Evolutionary conservation across 2,797 vertebrate species (phyloP).

Genomic region (Crenichthys baileyi): DNA sequence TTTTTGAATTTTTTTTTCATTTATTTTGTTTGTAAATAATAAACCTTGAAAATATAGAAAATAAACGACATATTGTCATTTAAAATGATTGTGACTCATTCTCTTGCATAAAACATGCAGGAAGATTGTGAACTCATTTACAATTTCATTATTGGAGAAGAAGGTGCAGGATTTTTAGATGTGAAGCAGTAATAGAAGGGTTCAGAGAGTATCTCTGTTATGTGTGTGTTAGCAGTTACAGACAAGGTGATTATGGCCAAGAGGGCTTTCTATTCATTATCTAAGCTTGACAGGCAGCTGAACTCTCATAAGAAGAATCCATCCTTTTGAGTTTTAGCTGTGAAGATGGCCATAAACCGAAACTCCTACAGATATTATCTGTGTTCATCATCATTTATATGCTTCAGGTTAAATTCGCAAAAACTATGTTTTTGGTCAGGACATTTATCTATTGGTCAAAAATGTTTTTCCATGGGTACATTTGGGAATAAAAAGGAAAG

Average conservation of each 20-base stretch:
- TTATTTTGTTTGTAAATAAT: constrained; percentile 88
- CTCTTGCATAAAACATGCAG: constrained; percentile 42
- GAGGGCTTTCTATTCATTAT: constrained; percentile 60
- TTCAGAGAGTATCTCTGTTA: constrained; percentile 11
- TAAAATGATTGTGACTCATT: constrained; percentile 67
- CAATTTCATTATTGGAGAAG: constrained; percentile 16
- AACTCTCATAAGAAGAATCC: neutral
- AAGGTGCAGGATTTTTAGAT: constrained; percentile 11
- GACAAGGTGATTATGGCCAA: constrained; percentile 27
- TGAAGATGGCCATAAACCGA: neutral
- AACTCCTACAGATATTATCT: neutral
- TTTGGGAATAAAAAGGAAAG: neutral
- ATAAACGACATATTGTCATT: constrained; percentile 88
- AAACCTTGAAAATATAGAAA: constrained; percentile 89
- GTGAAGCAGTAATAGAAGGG: constrained; percentile 22
- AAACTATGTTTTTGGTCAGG: neutral
- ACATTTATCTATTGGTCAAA: neutral
- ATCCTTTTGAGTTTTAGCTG: neutral
- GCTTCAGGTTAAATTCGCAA: neutral
- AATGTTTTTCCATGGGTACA: neutral
- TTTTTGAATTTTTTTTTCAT: constrained; percentile 76
- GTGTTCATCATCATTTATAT: neutral
- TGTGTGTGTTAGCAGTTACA: constrained; percentile 42
- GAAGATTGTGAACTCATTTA: constrained; percentile 21
- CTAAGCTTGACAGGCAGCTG: constrained; percentile 1